Conservation (phyloP, 1,140 invertebrate species). For the Epicauta chinensis region DNA sequence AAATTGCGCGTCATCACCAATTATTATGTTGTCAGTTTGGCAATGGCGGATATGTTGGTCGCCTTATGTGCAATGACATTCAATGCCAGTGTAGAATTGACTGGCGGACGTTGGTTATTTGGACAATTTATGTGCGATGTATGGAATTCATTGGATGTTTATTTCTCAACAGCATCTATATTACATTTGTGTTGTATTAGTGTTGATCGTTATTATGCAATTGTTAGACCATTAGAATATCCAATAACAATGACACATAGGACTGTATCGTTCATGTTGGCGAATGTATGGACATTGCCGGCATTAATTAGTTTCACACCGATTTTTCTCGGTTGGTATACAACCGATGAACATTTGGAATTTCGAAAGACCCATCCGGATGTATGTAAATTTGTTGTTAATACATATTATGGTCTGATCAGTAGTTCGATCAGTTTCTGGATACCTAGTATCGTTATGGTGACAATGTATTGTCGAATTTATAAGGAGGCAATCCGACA, state of each 20-base stretch:
- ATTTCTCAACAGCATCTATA: constrained; percentile 92
- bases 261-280: constrained; percentile 75
- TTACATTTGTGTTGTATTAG: constrained; percentile 92
- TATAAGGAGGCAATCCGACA: constrained; percentile 86
- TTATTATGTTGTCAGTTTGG: constrained; percentile 90
- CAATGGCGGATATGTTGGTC: constrained; percentile 86
- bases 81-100: constrained; percentile 81
- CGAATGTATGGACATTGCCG: constrained; percentile 85
- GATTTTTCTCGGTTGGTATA: constrained; percentile 90
- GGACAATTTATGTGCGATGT: constrained; percentile 86
- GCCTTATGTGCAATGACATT: constrained; percentile 94
- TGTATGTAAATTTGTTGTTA: constrained; percentile 81
- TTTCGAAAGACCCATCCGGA: constrained; percentile 64
- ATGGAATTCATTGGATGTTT: constrained; percentile 92
- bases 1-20: constrained; percentile 84
- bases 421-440: constrained; percentile 91
- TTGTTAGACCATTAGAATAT: constrained; percentile 82
- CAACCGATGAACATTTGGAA: constrained; percentile 69
- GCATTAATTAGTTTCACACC: constrained; percentile 92
- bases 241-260: constrained; percentile 79
- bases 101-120: constrained; percentile 76
- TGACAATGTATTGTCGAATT: constrained; percentile 85
- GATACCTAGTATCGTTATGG: constrained; percentile 93
- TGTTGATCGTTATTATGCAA: constrained; percentile 88
- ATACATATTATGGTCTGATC: constrained; percentile 81